Conservation (phyloP, 1,140 invertebrate genomes). For the Oscheius sp. region DNA sequence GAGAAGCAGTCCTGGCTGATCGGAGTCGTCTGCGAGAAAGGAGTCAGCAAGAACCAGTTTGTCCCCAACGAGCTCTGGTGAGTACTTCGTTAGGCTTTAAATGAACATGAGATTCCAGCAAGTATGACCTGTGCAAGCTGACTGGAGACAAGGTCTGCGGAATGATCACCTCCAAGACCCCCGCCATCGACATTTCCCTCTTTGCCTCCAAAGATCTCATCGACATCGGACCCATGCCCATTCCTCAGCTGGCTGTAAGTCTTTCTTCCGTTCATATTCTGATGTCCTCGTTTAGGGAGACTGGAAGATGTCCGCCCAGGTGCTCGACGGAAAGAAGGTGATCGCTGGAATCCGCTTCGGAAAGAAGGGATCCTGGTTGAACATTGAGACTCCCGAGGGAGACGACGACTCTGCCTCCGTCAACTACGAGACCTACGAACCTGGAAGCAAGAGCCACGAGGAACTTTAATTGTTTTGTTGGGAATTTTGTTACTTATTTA, state of each 20-base stretch:
- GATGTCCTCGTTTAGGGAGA: slow-evolving; percentile 11
- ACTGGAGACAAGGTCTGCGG: slow-evolving; percentile 14
- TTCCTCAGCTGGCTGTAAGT: slow-evolving; percentile 30
- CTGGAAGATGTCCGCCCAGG: slow-evolving; percentile 17
- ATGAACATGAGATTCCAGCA: background rate
- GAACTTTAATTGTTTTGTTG: background rate
- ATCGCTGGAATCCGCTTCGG: slow-evolving; percentile 13
- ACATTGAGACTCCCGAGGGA: slow-evolving; percentile 14
- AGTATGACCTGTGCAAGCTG: slow-evolving; percentile 29
- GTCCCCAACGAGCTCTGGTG: slow-evolving; percentile 38
- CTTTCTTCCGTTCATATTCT: background rate
- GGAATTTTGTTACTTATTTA: background rate
- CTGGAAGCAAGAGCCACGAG: slow-evolving; percentile 4
- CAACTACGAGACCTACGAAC: slow-evolving; percentile 26
- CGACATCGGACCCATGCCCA: slow-evolving; percentile 32
- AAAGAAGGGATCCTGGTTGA: slow-evolving; percentile 1
- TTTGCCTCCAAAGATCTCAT: slow-evolving; percentile 25
- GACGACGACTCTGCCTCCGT: background rate
- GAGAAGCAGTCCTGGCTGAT: slow-evolving; percentile 37
- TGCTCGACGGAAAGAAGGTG: slow-evolving; percentile 15
- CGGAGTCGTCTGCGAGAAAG: slow-evolving; percentile 36
- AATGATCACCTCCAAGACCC: slow-evolving; percentile 8
- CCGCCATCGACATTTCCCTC: slow-evolving; percentile 19
- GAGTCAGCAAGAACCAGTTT: slow-evolving; percentile 36
- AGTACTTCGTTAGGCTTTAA: background rate